Evolutionary conservation across 2,797 vertebrate species (phyloP), one percentile per base, ranked within the genome.

Genomic region (Xenopus petersii): DNA sequence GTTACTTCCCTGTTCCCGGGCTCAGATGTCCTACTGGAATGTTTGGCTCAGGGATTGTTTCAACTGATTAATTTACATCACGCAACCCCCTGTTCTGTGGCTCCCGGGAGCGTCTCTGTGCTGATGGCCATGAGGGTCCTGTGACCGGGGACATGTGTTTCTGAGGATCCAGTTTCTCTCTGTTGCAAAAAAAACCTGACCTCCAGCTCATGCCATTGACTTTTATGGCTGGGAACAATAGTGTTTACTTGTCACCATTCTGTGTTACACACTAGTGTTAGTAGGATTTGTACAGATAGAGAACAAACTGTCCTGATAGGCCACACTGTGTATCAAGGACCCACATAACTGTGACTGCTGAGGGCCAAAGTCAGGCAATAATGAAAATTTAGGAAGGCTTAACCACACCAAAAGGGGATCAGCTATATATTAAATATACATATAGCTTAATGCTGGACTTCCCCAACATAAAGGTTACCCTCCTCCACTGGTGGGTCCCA

Each of bases 31-130:
- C 89, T 30, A 30, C 1, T 83, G 94, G 95, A 98, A 98, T 98
- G 95, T 91, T 95, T 93, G 95, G 97, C 93, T 96, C 94, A 94
- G 94, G 94, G 95, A 97, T 96, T 98, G 95, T 96, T 95, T 94
- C 94, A 92, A 68, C 91, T 93, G 94, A 96, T 98, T 96, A 94
- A 93, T 92, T 99, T 97, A 96, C 96, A 96, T 93, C 93, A 91
- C 89, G 92, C 94, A 95, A 49, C 93, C 12, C 92, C 89, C 93
- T 51, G 88, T 91, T 94, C 93, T 88, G 87, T 93, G 93, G 93
- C 91, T 89, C 88, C 87, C 86, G 92, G 95, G 92, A 92, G 87
- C 89, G 86, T 86, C 83, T 86, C 86, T 79, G 81, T 82, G 75
- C 88, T 82, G 87, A 83, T 85, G 90, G 89, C 90, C 90, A 91